A percentile compares a stretch with the other conserved stretches of the same genome.
These are phyloP conservation scores for Ochropleura plecta DNA, from an alignment of 2,888 invertebrate species.

Conservation along the genomic window DNA sequence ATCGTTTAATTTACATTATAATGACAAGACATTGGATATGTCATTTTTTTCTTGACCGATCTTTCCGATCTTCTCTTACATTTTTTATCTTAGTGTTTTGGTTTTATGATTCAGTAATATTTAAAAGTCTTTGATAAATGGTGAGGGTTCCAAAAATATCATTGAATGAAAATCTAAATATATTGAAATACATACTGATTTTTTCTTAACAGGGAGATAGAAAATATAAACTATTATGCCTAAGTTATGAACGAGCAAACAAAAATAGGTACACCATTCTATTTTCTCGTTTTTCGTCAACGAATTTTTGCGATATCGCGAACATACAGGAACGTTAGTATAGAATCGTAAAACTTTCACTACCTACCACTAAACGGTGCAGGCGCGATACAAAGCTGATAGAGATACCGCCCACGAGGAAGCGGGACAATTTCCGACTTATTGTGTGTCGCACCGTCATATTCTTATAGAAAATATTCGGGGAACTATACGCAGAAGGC, in stretches of 20 bases:
- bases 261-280: background rate
- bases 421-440: slow-evolving; percentile 53
- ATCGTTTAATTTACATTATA: background rate
- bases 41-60: background rate
- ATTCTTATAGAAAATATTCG: slow-evolving; percentile 35
- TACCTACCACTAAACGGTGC: background rate
- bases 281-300: background rate
- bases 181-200: too few relatives aligned
- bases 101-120: background rate
- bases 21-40: background rate
- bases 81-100: background rate
- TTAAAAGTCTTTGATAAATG: background rate
- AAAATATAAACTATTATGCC: background rate
- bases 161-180: background rate
- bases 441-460: slow-evolving; percentile 32
- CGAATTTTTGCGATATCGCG: background rate
- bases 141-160: background rate
- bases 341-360: slow-evolving; percentile 19
- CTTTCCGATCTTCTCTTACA: background rate
- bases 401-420: slow-evolving; percentile 30
- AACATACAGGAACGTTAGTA: slow-evolving; percentile 13
- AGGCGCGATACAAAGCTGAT: slow-evolving; percentile 10
- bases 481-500: background rate
- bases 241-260: background rate
- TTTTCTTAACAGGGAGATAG: background rate